phyloP scores from a whole-genome alignment of 2,797 vertebrate genomes.

The Galago senegalensis region DNA sequence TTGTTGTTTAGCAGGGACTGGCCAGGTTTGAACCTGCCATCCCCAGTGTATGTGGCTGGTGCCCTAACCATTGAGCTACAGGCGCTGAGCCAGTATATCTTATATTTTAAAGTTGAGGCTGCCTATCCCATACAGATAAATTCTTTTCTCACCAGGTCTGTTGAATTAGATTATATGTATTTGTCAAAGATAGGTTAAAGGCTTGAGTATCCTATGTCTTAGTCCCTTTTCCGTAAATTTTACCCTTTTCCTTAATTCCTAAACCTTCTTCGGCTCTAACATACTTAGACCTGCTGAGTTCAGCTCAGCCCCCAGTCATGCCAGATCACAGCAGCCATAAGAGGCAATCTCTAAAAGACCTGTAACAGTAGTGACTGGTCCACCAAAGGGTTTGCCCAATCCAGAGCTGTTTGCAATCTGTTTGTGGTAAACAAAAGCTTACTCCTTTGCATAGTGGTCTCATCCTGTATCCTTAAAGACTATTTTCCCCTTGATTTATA shows the following conservation, averaged over 20 bases:
- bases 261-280: not conserved
- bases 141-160: not conserved
- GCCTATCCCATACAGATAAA: not conserved
- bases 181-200: not conserved
- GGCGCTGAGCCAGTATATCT: not conserved
- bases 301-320: not conserved
- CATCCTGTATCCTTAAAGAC: not conserved
- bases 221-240: not conserved
- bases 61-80: no score
- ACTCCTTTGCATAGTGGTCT: not conserved
- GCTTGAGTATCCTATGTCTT: not conserved
- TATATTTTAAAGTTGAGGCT: not conserved
- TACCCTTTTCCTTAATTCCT: conserved; percentile 12
- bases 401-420: not conserved
- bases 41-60: no score
- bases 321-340: not conserved
- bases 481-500: not conserved
- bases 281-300: not conserved
- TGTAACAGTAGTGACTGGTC: not conserved
- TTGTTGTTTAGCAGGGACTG: no score
- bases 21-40: no score
- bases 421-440: not conserved
- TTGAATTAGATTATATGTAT: not conserved
- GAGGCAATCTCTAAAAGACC: not conserved
- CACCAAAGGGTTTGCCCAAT: not conserved